Base-by-base conservation (phyloP, 2,113 vertebrate species). In the Apodemus sylvaticus region DNA sequence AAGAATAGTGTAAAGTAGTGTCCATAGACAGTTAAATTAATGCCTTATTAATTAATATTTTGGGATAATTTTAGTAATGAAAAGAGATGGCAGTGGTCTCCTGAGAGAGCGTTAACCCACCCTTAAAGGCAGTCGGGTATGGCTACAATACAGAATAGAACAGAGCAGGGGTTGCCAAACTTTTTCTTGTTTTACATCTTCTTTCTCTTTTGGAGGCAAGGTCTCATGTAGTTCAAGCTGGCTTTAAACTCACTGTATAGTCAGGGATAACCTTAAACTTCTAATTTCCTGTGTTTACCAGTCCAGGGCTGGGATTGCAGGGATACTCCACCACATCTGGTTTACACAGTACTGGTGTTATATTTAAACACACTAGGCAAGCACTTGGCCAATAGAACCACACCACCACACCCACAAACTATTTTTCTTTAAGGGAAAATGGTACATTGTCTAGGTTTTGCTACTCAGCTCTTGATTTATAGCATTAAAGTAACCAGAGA, bases 11-110 rank as follows among this genome's bases (percentile, higher is more conserved):
- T 51, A 92, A 92, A 94, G 24, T 36, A 42, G n/a, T 53, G 22
- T 89, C 94, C 48, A 64, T 74, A 89, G 81, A 86, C 62, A 29
- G 24, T 85, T 95, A 92, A 92, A 86, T 73, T 10, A 60, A 66
- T 79, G 55, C 36, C 70, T 74, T 90, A 42, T 36, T 79, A 51
- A 79, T 22, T 7, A 45, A 60, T 53, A 74, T 8, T 85, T 45
- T 90, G 79, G 70, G 93, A 42, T 85, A 86, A 11, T 82, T 97
- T 96, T 90, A 71, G 51, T 53, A 87, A 48, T 29, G 39, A 42
- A 79, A 81, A 89, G 82, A 74, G 9, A 45, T 58, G n/a, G 16
- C 51, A 82, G 34, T 14, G n/a, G 42, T 82, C 60, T 89, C 66
- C 13, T 60, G 31, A 48, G 58, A 83, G 60, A 93, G 39, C 9